These are phyloP conservation scores for Artemisiospiza belli DNA, from an alignment of 2,113 vertebrate species.

Conservation along the genomic window DNA sequence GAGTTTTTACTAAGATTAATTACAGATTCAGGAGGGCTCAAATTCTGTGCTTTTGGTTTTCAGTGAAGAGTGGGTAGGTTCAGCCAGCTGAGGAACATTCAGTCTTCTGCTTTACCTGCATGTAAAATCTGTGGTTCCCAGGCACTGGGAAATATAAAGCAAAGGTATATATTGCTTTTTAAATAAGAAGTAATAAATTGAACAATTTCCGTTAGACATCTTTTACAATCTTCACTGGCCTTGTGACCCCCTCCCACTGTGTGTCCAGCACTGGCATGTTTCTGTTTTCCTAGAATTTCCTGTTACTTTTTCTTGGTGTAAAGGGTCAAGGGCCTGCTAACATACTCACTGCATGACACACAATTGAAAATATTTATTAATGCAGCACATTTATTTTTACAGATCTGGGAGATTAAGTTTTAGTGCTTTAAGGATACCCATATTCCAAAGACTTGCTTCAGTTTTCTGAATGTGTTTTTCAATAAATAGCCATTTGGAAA, in stretches of 20 bases:
- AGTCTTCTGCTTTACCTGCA: background rate
- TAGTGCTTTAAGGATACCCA: background rate
- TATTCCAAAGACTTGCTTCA: background rate
- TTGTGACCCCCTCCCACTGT: background rate
- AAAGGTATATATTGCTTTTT: background rate
- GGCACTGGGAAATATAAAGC: background rate
- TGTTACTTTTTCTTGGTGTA: background rate
- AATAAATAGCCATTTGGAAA: background rate
- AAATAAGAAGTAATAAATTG: background rate
- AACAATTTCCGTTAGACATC: background rate
- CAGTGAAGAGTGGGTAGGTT: background rate
- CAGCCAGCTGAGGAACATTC: background rate
- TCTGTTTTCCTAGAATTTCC: background rate
- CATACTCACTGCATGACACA: background rate
- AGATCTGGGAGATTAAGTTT: background rate
- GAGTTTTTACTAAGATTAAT: background rate
- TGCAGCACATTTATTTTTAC: background rate
- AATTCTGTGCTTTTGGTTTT: background rate
- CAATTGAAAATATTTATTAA: slow-evolving; percentile 35
- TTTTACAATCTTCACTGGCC: slow-evolving; percentile 3
- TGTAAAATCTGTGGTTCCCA: background rate
- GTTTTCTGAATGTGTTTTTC: background rate
- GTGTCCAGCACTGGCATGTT: background rate
- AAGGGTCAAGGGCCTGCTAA: background rate
- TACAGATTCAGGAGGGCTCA: background rate